Evolutionary conservation across 1,140 invertebrate genomes (phyloP), one percentile per base, ranked within the genome.

Genomic region (Sarcophaga bullata): DNA sequence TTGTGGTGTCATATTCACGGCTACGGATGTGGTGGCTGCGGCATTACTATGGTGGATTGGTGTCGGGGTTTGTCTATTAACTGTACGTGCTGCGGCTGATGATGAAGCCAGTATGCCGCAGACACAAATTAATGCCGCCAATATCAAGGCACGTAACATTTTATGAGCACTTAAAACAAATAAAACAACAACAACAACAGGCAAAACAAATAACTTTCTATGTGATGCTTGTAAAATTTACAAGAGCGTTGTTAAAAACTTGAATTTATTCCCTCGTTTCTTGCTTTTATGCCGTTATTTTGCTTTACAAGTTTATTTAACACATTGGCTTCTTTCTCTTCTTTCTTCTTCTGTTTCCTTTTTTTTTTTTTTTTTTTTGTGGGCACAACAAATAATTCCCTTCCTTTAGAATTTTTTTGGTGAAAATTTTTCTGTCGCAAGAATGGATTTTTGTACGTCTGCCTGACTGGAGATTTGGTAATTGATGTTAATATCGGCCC

Each of bases 51-150:
- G 8, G 83, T 85, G n/a, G 83, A 86, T 37, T 19, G 83, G 84
- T 2, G 83, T 86, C n/a, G 83, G 83, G 15, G 85, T 83, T 8
- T 81, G 80, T 11, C 48, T 13, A 8, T 81, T 8, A 0, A 85
- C 85, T 78, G 84, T 83, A 3, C 84, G 81, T 8, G 86, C 83
- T 0, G 86, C 83, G 0, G 76, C 80, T 10, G 50, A 9, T 9
- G 25, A 11, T 19, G 48, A 50, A 13, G 48, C n/a, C 8, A 52
- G 48, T 62, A 58, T 49, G 62, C 52, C 80, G 19, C 80, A 62
- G 52, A 68, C 80, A n/a, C 52, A 81, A n/a, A 81, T 68, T 25
- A 81, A 37, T 72, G 81, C 68, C 49, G 73, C 73, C 73, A 82
- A 54, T 82, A 82, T 75, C 17, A 4, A 8, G 7, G 58, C 6